phyloP scores from a whole-genome alignment of 2,113 vertebrate species.

The Python bivittatus region DNA sequence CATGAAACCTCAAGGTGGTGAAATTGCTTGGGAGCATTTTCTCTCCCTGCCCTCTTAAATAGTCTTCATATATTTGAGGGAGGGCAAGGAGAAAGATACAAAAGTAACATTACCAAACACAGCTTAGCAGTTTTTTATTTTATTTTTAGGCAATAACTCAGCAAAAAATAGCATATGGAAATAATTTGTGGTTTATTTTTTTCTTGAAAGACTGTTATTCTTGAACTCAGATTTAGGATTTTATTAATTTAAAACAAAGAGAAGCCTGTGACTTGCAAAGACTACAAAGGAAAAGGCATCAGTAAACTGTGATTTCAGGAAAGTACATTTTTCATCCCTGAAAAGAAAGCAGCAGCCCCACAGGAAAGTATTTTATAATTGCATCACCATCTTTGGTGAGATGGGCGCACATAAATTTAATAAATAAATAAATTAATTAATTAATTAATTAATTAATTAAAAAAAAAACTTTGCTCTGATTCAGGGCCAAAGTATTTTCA shows the following conservation, averaged over 20 bases:
- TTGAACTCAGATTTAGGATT: conserved; percentile 68
- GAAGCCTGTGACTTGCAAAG: conserved; percentile 60
- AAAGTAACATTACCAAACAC: conserved; percentile 53
- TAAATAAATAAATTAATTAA: no score
- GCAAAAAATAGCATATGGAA: conserved; percentile 63
- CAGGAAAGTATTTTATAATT: conserved; percentile 70
- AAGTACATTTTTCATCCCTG: conserved; percentile 70
- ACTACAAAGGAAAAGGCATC: conserved; percentile 74
- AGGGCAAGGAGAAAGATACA: background rate
- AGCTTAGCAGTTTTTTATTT: conserved; percentile 28
- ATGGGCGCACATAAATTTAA: no score
- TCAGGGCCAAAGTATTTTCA: conserved; percentile 68
- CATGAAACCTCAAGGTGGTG: background rate
- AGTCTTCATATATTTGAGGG: conserved; percentile 37
- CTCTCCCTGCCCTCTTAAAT: background rate
- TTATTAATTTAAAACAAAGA: conserved; percentile 75
- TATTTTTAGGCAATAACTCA: conserved; percentile 53
- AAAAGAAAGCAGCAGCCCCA: conserved; percentile 71
- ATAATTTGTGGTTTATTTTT: conserved; percentile 68
- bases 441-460: no score
- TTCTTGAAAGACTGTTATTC: conserved; percentile 66
- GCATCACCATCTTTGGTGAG: no score
- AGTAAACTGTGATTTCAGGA: conserved; percentile 66
- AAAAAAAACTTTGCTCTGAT: conserved; percentile 68
- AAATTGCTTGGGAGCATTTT: background rate